phyloP scores from a whole-genome alignment of 2,888 invertebrate species.

The Cheilosia scutellata region DNA sequence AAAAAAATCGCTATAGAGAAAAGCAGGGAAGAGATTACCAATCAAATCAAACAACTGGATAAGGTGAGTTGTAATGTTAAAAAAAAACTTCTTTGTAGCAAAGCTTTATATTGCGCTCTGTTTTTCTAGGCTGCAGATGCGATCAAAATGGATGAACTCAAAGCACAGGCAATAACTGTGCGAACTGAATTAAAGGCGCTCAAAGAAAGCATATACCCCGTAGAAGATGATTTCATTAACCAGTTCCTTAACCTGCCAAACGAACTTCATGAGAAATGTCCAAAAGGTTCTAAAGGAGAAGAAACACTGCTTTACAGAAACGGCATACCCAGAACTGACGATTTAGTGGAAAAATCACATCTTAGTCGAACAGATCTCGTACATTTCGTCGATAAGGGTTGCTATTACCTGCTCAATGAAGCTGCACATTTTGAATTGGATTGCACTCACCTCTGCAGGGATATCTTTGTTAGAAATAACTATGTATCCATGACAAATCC shows the following conservation, averaged over 20 bases:
- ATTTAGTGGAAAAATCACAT: conserved; percentile 80
- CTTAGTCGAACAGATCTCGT: conserved; percentile 80
- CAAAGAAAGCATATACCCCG: conserved; percentile 87
- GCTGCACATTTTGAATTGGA: conserved; percentile 90
- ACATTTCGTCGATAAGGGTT: conserved; percentile 84
- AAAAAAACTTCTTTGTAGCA: no score
- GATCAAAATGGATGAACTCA: conserved; percentile 85
- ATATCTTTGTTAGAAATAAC: conserved; percentile 83
- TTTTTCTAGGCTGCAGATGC: conserved; percentile 45
- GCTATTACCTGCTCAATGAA: conserved; percentile 87
- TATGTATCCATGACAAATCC: conserved; percentile 89
- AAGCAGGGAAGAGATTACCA: conserved; percentile 85
- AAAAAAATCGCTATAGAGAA: conserved; percentile 85
- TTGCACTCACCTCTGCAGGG: conserved; percentile 79
- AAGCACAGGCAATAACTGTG: conserved; percentile 85
- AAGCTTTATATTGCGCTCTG: not conserved
- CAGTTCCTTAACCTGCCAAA: conserved; percentile 90
- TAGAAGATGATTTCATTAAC: conserved; percentile 89
- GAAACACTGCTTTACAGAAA: conserved; percentile 80
- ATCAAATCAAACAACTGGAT: conserved; percentile 84
- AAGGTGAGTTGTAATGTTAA: conserved; percentile 77
- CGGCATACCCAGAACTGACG: conserved; percentile 77
- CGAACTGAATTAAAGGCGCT: conserved; percentile 88
- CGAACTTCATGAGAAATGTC: conserved; percentile 87
- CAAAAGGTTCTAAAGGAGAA: conserved; percentile 80